Evolutionary conservation across 2,797 vertebrate genomes (phyloP), one percentile per base, ranked within the genome.

Genomic region (Synanceia verrucosa): DNA sequence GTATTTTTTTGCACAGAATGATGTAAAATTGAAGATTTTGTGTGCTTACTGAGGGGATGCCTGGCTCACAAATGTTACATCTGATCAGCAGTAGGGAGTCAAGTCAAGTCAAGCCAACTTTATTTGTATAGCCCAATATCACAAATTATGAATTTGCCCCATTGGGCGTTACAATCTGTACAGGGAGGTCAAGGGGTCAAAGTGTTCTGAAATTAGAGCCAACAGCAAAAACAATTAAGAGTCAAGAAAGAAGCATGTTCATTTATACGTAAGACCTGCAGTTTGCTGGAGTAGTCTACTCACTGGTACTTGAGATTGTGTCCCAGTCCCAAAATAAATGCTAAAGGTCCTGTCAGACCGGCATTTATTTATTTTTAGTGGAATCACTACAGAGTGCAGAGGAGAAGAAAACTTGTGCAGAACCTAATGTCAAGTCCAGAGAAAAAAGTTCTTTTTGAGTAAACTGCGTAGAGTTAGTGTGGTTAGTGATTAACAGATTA

Each of bases 141-240:
- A n/a, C n/a, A n/a, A n/a, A n/a, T n/a, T n/a, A n/a, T n/a, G n/a
- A n/a, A n/a, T n/a, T n/a, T n/a, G n/a, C n/a, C n/a, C n/a, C n/a
- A n/a, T n/a, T n/a, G n/a, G n/a, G n/a, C n/a, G n/a, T n/a, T n/a
- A n/a, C n/a, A n/a, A n/a, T n/a, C n/a, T n/a, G n/a, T n/a, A n/a
- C n/a, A n/a, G n/a, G n/a, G 9, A 63, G 44, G 66, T 79, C 77
- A 61, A n/a, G 12, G 8, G 34, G 29, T 59, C 52, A 71, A 24
- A 3, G 4, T 24, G 9, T 16, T 13, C 21, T 18, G n/a, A 59
- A 36, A 60, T 14, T 3, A 34, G 3, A 75, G 46, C 37, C 6
- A 18, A 21, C 1, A 8, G 3, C 4, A 4, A 50, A 56, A 37
- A 68, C 16, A 51, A 26, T 5, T 0, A 11, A 2, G 2, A 41